Percentiles rank a stretch among this genome's conserved stretches.
Evolutionary conservation across 2,888 invertebrate species (phyloP).

Genomic region (Caenorhabditis panamensis): DNA sequence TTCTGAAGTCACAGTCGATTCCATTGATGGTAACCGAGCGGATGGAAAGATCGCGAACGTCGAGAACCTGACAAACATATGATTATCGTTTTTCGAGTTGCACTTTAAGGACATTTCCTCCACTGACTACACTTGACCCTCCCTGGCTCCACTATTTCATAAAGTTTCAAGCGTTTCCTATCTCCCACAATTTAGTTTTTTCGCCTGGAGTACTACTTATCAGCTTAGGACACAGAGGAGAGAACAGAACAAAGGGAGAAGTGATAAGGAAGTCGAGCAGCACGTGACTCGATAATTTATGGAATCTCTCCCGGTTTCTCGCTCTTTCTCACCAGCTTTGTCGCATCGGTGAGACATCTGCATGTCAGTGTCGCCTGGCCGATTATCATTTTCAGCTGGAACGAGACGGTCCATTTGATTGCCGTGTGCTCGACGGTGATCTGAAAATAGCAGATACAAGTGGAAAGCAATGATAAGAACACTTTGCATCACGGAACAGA

Average conservation of each 20-base stretch:
- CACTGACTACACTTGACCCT: no score
- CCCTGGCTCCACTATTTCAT: not conserved
- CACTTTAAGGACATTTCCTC: conserved; percentile 10
- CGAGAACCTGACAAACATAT: conserved; percentile 70
- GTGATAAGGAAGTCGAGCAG: conserved; percentile 39
- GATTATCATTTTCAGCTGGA: conserved; percentile 73
- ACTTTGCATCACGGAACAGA: no score
- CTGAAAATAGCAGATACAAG: conserved; percentile 31
- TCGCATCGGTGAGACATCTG: conserved; percentile 69
- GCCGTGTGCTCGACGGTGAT: conserved; percentile 76
- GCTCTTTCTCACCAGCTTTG: conserved; percentile 70
- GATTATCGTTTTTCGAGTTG: conserved; percentile 8
- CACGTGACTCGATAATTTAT: conserved; percentile 47
- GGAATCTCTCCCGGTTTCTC: conserved; percentile 13
- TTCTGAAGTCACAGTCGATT: conserved; percentile 68
- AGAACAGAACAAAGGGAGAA: conserved; percentile 35
- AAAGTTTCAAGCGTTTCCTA: not conserved
- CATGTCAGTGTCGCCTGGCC: conserved; percentile 72
- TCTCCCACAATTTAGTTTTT: not conserved
- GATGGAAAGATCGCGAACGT: conserved; percentile 75
- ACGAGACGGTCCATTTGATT: conserved; percentile 78
- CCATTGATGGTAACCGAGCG: conserved; percentile 70
- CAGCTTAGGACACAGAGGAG: conserved; percentile 24
- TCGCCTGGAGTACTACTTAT: conserved; percentile 16
- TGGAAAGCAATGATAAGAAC: not conserved